Evolutionary conservation across 2,113 vertebrate species (phyloP), one percentile per base, ranked within the genome.

Genomic region (Leucoraja erinaceus): DNA sequence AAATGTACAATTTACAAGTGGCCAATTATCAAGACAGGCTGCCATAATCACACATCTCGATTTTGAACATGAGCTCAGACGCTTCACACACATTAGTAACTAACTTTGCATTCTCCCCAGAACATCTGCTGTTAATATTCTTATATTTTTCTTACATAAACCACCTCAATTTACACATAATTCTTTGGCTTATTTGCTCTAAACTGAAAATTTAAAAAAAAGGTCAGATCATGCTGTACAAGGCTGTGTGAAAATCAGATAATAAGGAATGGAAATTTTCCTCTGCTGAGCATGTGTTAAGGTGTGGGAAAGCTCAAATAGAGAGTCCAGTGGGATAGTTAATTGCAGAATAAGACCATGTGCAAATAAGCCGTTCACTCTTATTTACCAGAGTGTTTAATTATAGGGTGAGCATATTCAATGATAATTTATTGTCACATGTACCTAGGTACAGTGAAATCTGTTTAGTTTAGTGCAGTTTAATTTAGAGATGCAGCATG

Each of bases 1-100:
- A 59, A 59, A 83, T 83, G 11, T 83, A 83, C 79, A 59, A 59
- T 83, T 59, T 83, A 54, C 79, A 83, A 83, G 79, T 83, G 22
- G 54, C 47, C 79, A 83, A 83, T 59, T 83, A 83, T 83, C 79
- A 28, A 54, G 22, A 56, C 47, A 59, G 22, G 25, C 79, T 59
- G 47, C 2, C n/a, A 77, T 56, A 56, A 83, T 83, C 47, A 59
- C 79, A 28, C 79, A 8, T 83, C 47, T 25, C 56, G 79, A 28
- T 25, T 11, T 83, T 56, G 79, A 83, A 59, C 47, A 28, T 83
- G 79, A 83, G 20, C 79, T 83, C 22, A 54, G 22, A 83, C 9
- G 25, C 47, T 7, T 25, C 22, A 54, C 47, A 59, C 25, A 83
- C 47, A 83, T 83, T 83, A 59, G 47, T 83, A 56, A 83, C 38